These are phyloP conservation scores for Raja brachyura DNA, from an alignment of 2,113 vertebrate genomes.

Conservation along the genomic window DNA sequence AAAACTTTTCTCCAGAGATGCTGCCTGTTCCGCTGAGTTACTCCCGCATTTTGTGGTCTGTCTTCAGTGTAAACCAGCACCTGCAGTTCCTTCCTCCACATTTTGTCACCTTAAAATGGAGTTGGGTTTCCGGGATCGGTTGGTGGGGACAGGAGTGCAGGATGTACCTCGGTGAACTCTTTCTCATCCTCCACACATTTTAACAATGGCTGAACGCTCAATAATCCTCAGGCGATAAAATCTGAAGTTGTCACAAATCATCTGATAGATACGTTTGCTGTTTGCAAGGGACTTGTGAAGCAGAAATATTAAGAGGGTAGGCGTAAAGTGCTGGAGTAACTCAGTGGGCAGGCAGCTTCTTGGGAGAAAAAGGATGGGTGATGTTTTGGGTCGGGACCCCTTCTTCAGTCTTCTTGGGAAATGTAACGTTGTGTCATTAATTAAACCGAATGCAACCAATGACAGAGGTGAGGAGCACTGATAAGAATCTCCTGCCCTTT, in stretches of 20 bases:
- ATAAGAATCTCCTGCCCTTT: conserved; percentile 56
- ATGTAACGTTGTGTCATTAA: conserved; percentile 60
- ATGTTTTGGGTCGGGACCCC: too few species aligned
- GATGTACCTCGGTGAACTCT: conserved; percentile 66
- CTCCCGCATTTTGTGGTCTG: too few species aligned
- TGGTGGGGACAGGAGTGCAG: conserved; percentile 66
- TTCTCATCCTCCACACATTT: conserved; percentile 67
- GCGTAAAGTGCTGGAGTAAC: too few species aligned
- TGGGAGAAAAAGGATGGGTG: too few species aligned
- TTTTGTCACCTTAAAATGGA: conserved; percentile 45
- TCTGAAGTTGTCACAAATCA: conserved; percentile 66
- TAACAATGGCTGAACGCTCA: conserved; percentile 73
- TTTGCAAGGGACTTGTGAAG: conserved; percentile 66
- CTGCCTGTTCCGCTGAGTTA: too few species aligned
- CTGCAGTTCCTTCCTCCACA: too few species aligned
- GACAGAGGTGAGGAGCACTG: conserved; percentile 48
- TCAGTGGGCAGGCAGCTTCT: too few species aligned
- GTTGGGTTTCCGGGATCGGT: conserved; percentile 64
- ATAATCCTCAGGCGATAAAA: conserved; percentile 70
- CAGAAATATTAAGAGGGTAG: conserved; percentile 60
- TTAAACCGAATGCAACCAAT: conserved; percentile 65
- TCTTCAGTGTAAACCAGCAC: too few species aligned
- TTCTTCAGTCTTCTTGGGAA: too few species aligned
- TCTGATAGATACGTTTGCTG: conserved; percentile 63
- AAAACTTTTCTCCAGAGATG: conserved; percentile 41